Base-by-base conservation (phyloP, 1,140 invertebrate species). In the Scaptomyza hsui region DNA sequence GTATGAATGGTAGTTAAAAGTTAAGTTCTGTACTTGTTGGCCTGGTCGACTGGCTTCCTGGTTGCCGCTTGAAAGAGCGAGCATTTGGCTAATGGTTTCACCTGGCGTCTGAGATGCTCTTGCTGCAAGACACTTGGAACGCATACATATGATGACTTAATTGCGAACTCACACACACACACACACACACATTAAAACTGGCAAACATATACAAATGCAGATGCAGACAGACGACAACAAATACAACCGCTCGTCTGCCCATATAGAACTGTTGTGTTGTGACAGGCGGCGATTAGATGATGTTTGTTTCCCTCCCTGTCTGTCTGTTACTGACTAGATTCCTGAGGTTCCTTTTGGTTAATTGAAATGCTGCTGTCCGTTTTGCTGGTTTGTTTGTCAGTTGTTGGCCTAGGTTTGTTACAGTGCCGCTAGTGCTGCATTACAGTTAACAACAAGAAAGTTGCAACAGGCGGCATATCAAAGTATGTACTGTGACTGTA, bases 61-160 rank as follows among this genome's bases (percentile, higher is more conserved):
- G 53, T 59, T 56, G 32, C 24, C 24, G 24, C 21, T 56, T n/a
- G 49, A 3, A 29, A 79, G 72, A 78, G 49, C 83, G 52, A 39
- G 79, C 79, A 81, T 81, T 85, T 72, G 75, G 74, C 81, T 83
- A 80, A 86, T 83, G 80, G 53, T 48, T 65, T 52, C 62, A 61
- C 60, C 56, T 56, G 42, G 49, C 35, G 4, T 39, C 32, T 39
- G 35, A 29, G 7, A 52, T 37, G 29, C 16, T 55, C 4, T 55
- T 32, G 21, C 39, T 15, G 10, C 72, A 65, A 78, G 73, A 70
- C 72, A 59, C 79, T 79, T 63, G 80, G 67, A 68, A 79, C 63
- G 75, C 80, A 60, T 85, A 80, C 80, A 63, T 85, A 80, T 85
- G 81, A 86, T 86, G 77, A 78, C 82, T 86, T 86, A 88, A 86